Conservation (phyloP, 2,888 invertebrate species). For the Acronicta leporina region DNA sequence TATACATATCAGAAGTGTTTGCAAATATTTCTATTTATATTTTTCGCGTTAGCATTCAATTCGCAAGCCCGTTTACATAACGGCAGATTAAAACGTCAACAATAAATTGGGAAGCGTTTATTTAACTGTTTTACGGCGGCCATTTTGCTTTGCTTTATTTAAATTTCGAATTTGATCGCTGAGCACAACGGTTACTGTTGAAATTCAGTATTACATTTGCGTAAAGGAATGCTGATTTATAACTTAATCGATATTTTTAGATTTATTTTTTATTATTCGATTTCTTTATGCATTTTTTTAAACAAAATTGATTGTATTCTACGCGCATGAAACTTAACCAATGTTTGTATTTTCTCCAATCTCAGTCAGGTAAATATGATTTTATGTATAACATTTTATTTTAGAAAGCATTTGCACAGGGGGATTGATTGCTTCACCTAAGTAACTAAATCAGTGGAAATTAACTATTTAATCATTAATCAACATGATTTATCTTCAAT, state of each 20-base stretch:
- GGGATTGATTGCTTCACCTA: conserved; percentile 10
- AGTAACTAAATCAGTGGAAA: conserved; percentile 15
- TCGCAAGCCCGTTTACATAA: conserved; percentile 4
- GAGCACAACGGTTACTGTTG: neutral
- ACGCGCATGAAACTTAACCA: neutral
- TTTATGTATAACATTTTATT: too few relatives aligned
- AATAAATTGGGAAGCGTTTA: conserved; percentile 27
- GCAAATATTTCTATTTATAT: conserved; percentile 1
- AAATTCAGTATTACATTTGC: conserved; percentile 4
- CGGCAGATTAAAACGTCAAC: conserved; percentile 37
- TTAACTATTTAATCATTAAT: conserved; percentile 10
- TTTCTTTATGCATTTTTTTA: conserved; percentile 11
- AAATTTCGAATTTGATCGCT: conserved; percentile 1
- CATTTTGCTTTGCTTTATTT: conserved; percentile 26
- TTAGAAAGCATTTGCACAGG: neutral
- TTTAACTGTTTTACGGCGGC: conserved; percentile 21
- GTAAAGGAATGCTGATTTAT: neutral
- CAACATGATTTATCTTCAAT: neutral
- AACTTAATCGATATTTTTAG: conserved; percentile 1
- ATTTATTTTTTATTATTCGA: conserved; percentile 6
- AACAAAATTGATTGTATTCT: conserved; percentile 1
- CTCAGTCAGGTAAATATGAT: too few relatives aligned
- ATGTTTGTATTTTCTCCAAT: neutral
- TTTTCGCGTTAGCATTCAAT: neutral
- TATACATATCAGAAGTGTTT: neutral